Conservation (phyloP, 2,113 vertebrate genomes). For the Sceloporus undulatus region DNA sequence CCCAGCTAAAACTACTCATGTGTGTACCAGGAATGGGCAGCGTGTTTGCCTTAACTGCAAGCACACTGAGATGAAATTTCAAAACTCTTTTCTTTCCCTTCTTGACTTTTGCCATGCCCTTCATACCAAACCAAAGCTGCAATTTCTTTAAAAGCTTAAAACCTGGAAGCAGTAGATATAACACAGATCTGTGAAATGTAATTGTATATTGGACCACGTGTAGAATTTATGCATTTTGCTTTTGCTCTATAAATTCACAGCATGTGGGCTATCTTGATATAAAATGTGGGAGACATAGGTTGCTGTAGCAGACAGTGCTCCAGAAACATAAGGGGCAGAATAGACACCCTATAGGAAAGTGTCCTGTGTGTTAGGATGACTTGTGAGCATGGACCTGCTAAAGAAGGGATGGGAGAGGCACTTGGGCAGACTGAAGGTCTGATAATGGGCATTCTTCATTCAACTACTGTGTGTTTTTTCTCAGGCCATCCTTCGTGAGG, state of each 20-base stretch:
- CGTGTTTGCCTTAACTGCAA: not conserved
- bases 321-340: not conserved
- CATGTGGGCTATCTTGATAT: not conserved
- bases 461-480: not conserved
- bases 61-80: not conserved
- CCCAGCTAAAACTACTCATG: not conserved
- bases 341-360: too few relatives aligned
- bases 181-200: not conserved
- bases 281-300: not conserved
- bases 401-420: not conserved
- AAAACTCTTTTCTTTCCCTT: not conserved
- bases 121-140: not conserved
- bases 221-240: not conserved
- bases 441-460: too few relatives aligned
- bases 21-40: not conserved
- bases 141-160: not conserved
- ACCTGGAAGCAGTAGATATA: not conserved
- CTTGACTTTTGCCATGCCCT: not conserved
- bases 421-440: not conserved
- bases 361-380: not conserved
- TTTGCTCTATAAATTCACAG: too few relatives aligned
- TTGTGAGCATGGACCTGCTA: too few relatives aligned
- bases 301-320: not conserved
- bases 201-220: not conserved
- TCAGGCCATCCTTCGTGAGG: constrained; percentile 81